These are phyloP conservation scores for Antennarius striatus DNA, from an alignment of 2,113 vertebrate species.

Conservation along the genomic window DNA sequence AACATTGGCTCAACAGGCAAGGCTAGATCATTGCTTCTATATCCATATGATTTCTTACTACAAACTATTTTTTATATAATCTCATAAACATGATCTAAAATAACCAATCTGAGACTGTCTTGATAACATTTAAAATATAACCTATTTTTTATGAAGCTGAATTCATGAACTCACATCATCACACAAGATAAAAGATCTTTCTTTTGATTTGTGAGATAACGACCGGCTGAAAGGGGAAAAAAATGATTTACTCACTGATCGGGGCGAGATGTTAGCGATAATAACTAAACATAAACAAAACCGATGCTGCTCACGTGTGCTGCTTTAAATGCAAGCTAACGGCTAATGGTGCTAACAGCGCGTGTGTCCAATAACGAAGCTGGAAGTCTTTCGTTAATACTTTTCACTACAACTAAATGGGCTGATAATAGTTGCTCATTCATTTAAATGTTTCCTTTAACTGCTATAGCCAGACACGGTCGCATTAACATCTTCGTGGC, in stretches of 20 bases:
- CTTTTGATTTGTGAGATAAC: no score
- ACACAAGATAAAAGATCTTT: no score
- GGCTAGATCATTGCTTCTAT: background rate
- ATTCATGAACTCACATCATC: no score
- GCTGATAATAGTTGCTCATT: background rate
- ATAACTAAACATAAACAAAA: conserved; percentile 2
- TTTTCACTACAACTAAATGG: no score
- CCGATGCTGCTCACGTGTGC: conserved; percentile 1
- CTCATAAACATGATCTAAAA: background rate
- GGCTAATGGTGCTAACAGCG: background rate
- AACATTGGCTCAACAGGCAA: background rate
- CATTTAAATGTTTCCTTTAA: background rate
- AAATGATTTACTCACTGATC: background rate
- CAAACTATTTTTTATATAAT: background rate
- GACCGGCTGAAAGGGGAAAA: no score
- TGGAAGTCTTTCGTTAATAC: background rate
- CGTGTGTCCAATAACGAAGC: background rate
- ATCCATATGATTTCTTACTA: background rate
- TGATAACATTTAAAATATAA: background rate
- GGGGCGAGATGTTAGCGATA: background rate
- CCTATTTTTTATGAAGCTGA: no score
- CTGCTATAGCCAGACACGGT: background rate
- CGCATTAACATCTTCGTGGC: background rate
- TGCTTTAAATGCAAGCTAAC: background rate
- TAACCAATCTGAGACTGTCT: background rate